Evolutionary conservation across 2,113 vertebrate species (phyloP).

Genomic region (Forbesichthys papilliferus): DNA sequence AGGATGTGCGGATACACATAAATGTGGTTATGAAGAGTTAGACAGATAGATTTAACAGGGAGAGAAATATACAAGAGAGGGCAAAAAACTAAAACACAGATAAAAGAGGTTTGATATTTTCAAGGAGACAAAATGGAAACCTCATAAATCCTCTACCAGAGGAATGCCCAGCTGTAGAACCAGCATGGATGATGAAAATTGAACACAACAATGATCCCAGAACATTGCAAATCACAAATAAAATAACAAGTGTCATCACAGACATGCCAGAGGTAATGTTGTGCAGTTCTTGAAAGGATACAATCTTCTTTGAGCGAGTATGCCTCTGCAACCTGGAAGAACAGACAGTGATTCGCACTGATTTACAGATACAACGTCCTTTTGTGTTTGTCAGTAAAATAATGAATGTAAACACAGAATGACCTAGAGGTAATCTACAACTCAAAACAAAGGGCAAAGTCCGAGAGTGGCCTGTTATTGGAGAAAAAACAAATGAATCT

Average conservation of each 20-base stretch:
- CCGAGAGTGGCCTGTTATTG: not conserved
- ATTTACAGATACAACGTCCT: not conserved
- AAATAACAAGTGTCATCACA: not conserved
- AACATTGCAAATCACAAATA: too few species aligned
- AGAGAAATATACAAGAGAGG: not conserved
- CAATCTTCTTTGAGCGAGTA: slow-evolving; percentile 92
- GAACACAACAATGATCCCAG: too few species aligned
- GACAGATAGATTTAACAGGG: not conserved
- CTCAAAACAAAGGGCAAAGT: not conserved
- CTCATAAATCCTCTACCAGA: too few species aligned
- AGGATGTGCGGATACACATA: not conserved
- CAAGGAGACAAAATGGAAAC: not conserved
- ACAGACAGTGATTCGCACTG: not conserved
- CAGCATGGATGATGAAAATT: too few species aligned
- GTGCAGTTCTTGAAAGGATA: slow-evolving; percentile 83
- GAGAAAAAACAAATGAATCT: not conserved
- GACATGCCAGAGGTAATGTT: not conserved
- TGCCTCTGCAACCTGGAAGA: slow-evolving; percentile 86
- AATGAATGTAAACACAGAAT: not conserved
- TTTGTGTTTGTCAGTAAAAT: not conserved
- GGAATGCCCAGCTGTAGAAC: too few species aligned
- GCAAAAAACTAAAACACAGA: not conserved
- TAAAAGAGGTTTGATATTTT: not conserved
- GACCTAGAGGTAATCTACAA: not conserved
- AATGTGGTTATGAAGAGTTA: not conserved